Conservation (phyloP, 2,797 vertebrate species). For the Brotogeris chrysoptera region DNA sequence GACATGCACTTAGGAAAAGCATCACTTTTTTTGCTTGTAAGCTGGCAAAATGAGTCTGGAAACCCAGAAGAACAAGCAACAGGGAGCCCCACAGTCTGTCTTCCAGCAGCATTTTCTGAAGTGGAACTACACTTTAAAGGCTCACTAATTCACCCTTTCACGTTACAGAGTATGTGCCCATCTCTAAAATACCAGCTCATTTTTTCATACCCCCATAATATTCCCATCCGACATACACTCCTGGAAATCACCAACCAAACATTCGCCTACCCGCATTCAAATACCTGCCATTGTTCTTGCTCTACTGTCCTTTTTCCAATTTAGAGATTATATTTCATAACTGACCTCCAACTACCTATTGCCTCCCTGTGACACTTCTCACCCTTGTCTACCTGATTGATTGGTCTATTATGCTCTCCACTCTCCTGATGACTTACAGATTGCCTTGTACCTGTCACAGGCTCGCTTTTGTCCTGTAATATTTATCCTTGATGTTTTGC, state of each 20-base stretch:
- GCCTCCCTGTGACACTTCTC: conserved; percentile 11
- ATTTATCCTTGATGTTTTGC: conserved; percentile 18
- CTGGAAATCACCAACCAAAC: not conserved
- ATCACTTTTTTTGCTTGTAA: not conserved
- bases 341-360: conserved; percentile 49
- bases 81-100: not conserved
- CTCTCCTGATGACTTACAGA: conserved; percentile 35
- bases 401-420: conserved; percentile 32
- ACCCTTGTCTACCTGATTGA: conserved; percentile 58
- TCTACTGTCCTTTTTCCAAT: conserved; percentile 10
- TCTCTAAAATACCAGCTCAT: conserved; percentile 21
- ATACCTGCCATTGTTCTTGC: not conserved
- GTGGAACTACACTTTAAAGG: not conserved
- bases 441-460: conserved; percentile 7
- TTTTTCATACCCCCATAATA: conserved; percentile 16
- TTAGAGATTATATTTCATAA: conserved; percentile 26
- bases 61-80: not conserved
- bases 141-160: not conserved
- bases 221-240: not conserved
- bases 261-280: not conserved
- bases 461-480: conserved; percentile 5
- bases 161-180: not conserved
- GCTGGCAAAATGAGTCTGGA: conserved; percentile 6
- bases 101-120: conserved; percentile 21
- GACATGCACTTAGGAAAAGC: not conserved